Base-by-base conservation (phyloP, 2,888 invertebrate genomes). In the Ichneumon xanthorius region DNA sequence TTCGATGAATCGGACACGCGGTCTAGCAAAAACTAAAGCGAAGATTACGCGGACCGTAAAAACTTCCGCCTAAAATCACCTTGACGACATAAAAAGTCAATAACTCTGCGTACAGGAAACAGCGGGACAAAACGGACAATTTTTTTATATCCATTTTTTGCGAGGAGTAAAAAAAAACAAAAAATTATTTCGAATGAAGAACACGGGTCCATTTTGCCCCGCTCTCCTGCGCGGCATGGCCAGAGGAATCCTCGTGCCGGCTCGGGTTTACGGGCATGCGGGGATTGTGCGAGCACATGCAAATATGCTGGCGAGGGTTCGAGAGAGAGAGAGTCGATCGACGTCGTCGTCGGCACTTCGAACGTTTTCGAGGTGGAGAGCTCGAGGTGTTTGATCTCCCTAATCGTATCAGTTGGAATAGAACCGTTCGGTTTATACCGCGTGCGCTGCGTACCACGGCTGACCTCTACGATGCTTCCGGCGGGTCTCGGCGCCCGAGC, bases 301-400 rank as follows among this genome's bases (percentile, higher is more conserved):
- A 76, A 63, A 67, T 67, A 33, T 67, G 14, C 65, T 22, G 76
- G 53, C 65, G 50, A 68, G 68, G 75, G 58, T 81, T 22, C 48
- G 61, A 68, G 45, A 55, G 61, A 45, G 40, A 22, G 26, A 30
- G 30, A 58, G 48, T 11, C 76, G 76, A 76, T 76, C 63, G 30
- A 22, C 55, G 33, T 61, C 37, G 65, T 72, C 80, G 55, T 7
- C 58, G 80, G 68, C 40, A 45, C 58, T 81, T 61, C 48, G 19
- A 67, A 81, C 48, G 70, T 75, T 75, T 68, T 68, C 14, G 30
- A 61, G 26, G 30, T 14, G 30, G 61, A 61, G 14, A 61, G 68
- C 68, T 75, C 22, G 61, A 81, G 68, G 73, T 75, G 81, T 75
- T 81, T 81, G 81, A 81, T 81, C 75, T 81, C 73, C 61, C 75